phyloP scores from a whole-genome alignment of 2,797 vertebrate species.

The Zenarchopterus dispar region DNA sequence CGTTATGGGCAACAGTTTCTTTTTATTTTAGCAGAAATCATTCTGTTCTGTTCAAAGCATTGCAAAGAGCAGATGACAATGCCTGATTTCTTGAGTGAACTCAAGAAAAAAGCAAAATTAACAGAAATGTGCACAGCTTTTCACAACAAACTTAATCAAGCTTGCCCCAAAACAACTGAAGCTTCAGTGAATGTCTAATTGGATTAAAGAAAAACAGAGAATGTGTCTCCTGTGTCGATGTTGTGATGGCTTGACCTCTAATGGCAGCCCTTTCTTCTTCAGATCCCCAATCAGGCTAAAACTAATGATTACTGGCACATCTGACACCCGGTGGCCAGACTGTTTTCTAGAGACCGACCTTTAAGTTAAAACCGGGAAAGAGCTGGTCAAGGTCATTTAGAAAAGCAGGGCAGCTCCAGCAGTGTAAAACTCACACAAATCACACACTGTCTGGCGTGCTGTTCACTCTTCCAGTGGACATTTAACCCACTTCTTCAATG shows the following conservation, averaged over 20 bases:
- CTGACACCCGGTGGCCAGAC: constrained; percentile 66
- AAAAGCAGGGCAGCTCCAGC: constrained; percentile 59
- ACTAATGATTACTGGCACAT: constrained; percentile 76
- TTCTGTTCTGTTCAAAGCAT: constrained; percentile 22
- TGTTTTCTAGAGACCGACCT: constrained; percentile 71
- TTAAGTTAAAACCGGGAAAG: constrained; percentile 70
- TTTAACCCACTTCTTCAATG: constrained; percentile 73
- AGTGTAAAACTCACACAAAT: constrained; percentile 69
- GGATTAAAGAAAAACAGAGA: constrained; percentile 80
- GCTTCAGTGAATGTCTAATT: constrained; percentile 81
- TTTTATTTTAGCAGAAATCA: constrained; percentile 2
- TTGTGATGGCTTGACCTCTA: constrained; percentile 78
- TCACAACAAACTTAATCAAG: constrained; percentile 78
- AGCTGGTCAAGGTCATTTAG: constrained; percentile 75
- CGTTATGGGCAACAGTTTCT: too few species aligned
- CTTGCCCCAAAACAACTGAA: constrained; percentile 76
- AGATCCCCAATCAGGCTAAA: constrained; percentile 70
- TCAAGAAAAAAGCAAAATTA: constrained; percentile 49
- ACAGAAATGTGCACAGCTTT: constrained; percentile 61
- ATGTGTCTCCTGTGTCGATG: constrained; percentile 70
- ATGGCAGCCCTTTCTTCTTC: constrained; percentile 65
- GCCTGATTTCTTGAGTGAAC: constrained; percentile 62
- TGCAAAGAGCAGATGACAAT: constrained; percentile 29
- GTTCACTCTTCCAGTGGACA: constrained; percentile 66
- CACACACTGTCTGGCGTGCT: constrained; percentile 53